phyloP scores from a whole-genome alignment of 2,888 invertebrate genomes.

The Drosophila stalkeri region DNA sequence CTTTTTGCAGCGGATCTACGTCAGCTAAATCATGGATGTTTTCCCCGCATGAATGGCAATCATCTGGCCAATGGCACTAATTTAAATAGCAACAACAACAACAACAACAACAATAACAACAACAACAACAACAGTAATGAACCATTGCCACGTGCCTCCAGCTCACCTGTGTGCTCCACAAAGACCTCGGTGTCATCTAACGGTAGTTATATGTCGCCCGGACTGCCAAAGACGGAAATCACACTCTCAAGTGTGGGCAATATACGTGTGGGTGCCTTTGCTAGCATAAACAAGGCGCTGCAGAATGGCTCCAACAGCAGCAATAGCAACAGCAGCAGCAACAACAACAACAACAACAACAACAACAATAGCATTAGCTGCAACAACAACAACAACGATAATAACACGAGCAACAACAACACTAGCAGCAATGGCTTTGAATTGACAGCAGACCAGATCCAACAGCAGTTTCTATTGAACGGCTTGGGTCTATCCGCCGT shows the following conservation, averaged over 20 bases:
- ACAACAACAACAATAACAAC: conserved; percentile 19
- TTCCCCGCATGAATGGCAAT: conserved; percentile 16
- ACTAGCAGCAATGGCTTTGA: conserved; percentile 34
- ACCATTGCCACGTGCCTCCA: conserved; percentile 53
- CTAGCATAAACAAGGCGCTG: conserved; percentile 76
- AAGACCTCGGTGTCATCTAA: conserved; percentile 65
- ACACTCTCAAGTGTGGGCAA: conserved; percentile 78
- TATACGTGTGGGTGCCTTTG: conserved; percentile 81
- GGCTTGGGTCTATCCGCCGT: conserved; percentile 80
- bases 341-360: conserved; percentile 33
- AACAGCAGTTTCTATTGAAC: conserved; percentile 77
- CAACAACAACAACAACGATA: conserved; percentile 24
- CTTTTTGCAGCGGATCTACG: conserved; percentile 81
- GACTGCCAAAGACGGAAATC: conserved; percentile 69
- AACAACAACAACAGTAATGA: conserved; percentile 37
- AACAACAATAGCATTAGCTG: conserved; percentile 39
- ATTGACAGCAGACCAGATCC: conserved; percentile 73
- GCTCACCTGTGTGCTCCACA: conserved; percentile 64
- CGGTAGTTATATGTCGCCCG: conserved; percentile 65
- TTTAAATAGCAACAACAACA: conserved; percentile 23
- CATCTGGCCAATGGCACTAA: conserved; percentile 7
- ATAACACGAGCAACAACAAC: conserved; percentile 37
- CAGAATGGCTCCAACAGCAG: conserved; percentile 61
- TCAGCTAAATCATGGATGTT: conserved; percentile 58
- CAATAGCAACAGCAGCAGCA: conserved; percentile 25